Evolutionary conservation across 2,888 invertebrate species (phyloP).

Genomic region (Pammene aurita): DNA sequence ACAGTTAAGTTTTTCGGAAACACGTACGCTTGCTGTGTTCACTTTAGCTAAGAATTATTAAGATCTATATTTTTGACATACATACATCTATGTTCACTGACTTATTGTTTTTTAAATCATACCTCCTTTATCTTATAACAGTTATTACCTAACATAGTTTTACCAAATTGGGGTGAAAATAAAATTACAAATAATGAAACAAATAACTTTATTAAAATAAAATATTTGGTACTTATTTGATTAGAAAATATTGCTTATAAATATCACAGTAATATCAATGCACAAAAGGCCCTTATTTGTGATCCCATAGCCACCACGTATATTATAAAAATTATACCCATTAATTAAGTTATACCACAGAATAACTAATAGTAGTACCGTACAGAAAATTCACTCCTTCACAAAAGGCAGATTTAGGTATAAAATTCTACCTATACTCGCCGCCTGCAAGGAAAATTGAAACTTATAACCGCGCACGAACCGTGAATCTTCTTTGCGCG

Average conservation of each 20-base stretch:
- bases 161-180: neutral
- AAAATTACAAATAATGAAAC: neutral
- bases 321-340: neutral
- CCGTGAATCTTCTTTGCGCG: no score
- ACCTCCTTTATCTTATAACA: neutral
- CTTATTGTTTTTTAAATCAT: constrained; percentile 37
- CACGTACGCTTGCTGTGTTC: constrained; percentile 49
- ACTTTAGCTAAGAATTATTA: constrained; percentile 42
- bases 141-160: neutral
- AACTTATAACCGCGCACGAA: no score
- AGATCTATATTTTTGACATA: constrained; percentile 68
- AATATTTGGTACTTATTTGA: neutral
- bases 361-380: no score
- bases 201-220: constrained; percentile 9
- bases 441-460: no score
- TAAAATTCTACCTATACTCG: no score
- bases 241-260: neutral
- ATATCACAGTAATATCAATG: constrained; percentile 7
- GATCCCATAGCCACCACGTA: neutral
- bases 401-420: no score
- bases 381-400: no score
- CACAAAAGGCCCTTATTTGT: no score
- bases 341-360: no score
- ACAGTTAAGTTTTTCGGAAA: constrained; percentile 12
- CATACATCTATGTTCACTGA: constrained; percentile 53